Conservation (phyloP, 1,140 invertebrate species). For the Sitobion miscanthi region DNA sequence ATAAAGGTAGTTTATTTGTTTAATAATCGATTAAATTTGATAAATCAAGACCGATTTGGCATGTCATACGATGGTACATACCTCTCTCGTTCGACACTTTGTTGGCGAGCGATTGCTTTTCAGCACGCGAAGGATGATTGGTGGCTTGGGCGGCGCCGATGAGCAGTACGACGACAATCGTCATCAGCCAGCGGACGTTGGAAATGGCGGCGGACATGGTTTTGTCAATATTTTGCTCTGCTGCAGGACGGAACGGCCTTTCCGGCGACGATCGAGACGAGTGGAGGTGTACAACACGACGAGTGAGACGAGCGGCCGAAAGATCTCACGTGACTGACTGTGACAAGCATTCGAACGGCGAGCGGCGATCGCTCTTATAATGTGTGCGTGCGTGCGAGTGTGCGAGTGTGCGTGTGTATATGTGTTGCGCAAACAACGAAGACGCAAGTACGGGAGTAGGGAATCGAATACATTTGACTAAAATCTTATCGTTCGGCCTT, state of each 20-base stretch:
- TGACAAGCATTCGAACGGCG: not conserved
- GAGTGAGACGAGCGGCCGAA: not conserved
- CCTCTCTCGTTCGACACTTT: not conserved
- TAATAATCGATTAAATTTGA: no score
- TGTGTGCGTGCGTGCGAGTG: no score
- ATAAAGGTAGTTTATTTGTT: no score
- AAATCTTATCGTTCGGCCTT: not conserved
- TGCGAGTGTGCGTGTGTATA: not conserved
- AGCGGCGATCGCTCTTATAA: not conserved
- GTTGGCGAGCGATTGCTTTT: not conserved
- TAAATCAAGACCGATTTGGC: no score
- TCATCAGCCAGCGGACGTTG: not conserved
- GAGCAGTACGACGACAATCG: not conserved
- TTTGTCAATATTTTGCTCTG: not conserved
- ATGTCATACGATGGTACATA: not conserved
- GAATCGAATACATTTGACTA: not conserved
- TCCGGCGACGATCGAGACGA: not conserved
- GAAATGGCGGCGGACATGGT: not conserved
- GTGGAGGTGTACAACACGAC: no score
- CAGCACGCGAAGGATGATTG: not conserved
- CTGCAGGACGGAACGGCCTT: not conserved
- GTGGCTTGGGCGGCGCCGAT: not conserved
- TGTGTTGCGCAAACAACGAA: not conserved
- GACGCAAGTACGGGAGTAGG: not conserved
- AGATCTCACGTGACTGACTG: constrained; percentile 4